These are phyloP conservation scores for Ceuthmochares aereus DNA, from an alignment of 2,113 vertebrate species.

Conservation along the genomic window DNA sequence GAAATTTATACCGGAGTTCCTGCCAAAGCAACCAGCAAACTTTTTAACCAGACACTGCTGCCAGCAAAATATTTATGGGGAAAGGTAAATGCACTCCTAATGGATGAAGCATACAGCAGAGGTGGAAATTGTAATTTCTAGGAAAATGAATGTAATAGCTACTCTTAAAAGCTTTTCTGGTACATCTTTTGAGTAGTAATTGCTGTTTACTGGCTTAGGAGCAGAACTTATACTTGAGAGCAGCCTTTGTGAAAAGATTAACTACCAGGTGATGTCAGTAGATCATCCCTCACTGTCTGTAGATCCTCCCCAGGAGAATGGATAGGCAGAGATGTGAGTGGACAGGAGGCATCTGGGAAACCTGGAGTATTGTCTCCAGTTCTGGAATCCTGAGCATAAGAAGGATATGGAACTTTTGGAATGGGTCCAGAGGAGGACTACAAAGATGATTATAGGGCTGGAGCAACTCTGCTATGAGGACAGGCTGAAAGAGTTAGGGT, in stretches of 20 bases:
- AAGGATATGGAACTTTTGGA: too few relatives aligned
- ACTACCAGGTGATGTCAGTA: background rate
- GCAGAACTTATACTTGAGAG: background rate
- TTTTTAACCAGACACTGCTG: slow-evolving; percentile 89
- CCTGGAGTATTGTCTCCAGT: too few relatives aligned
- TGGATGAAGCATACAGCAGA: background rate
- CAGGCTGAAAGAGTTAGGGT: too few relatives aligned
- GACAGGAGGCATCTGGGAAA: background rate
- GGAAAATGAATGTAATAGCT: background rate
- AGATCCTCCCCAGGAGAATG: background rate
- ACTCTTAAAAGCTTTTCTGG: background rate
- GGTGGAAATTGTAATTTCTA: background rate
- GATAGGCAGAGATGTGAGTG: background rate
- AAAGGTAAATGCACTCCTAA: slow-evolving; percentile 65
- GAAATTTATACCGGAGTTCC: slow-evolving; percentile 85
- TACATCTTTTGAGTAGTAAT: background rate
- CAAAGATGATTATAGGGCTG: too few relatives aligned
- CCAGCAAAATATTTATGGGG: slow-evolving; percentile 86
- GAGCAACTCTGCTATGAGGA: too few relatives aligned
- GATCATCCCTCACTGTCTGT: background rate
- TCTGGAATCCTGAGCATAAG: too few relatives aligned
- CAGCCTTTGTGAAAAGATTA: background rate
- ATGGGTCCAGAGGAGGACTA: too few relatives aligned
- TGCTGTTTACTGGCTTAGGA: background rate
- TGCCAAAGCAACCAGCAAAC: slow-evolving; percentile 51